Percentiles rank a stretch among this genome's conserved stretches.
These are phyloP conservation scores for Habropoda laboriosa DNA, from an alignment of 1,140 invertebrate species.

Conservation along the genomic window DNA sequence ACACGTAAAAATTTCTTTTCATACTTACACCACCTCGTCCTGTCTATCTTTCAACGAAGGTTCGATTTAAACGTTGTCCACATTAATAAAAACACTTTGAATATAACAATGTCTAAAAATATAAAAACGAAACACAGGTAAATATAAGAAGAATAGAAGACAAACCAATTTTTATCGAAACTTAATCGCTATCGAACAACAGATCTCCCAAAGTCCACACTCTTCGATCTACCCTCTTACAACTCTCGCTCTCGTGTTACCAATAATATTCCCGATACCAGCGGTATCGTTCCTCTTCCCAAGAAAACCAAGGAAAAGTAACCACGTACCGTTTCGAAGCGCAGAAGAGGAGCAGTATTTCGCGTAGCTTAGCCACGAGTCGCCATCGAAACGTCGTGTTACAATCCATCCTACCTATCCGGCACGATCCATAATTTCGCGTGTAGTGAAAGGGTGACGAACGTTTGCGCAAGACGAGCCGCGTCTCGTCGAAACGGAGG, in stretches of 20 bases:
- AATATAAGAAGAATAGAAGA: no score
- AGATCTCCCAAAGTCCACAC: no score
- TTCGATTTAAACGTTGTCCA: no score
- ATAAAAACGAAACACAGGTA: no score
- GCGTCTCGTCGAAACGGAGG: neutral
- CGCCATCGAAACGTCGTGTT: neutral
- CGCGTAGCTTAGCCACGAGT: neutral
- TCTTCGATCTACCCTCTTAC: no score
- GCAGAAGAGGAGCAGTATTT: neutral
- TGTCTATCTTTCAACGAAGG: no score
- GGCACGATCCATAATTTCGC: neutral
- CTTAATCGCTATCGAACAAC: no score
- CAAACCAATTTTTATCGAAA: no score
- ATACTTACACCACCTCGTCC: no score
- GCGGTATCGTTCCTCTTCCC: neutral
- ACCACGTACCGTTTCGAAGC: neutral
- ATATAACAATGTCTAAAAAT: no score
- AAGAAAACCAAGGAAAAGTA: neutral
- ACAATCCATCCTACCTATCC: neutral
- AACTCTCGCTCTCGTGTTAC: neutral
- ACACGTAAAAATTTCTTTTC: no score
- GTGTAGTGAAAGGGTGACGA: slow-evolving; percentile 44
- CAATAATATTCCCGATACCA: neutral
- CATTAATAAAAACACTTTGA: no score
- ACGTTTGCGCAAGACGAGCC: slow-evolving; percentile 14